A percentile compares a stretch with the other conserved stretches of the same genome.
Conservation (phyloP, 2,113 vertebrate genomes). For the Myotis brandtii region DNA sequence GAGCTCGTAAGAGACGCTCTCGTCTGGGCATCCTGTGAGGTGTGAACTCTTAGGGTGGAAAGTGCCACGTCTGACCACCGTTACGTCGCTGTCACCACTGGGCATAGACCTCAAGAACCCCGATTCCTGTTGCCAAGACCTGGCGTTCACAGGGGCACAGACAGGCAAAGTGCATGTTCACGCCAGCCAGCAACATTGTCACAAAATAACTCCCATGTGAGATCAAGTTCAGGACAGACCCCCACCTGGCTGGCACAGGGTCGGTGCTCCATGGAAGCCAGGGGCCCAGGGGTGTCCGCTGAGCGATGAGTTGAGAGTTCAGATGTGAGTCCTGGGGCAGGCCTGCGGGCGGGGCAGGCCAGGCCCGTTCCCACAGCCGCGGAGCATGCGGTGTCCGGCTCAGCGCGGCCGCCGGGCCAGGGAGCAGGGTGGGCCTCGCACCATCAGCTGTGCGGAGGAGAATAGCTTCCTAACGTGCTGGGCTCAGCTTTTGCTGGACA, state of each 20-base stretch:
- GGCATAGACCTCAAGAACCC: background rate
- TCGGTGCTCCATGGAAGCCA: background rate
- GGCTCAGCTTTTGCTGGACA: conserved; percentile 67
- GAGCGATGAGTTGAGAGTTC: background rate
- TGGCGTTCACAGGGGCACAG: background rate
- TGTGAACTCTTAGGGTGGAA: background rate
- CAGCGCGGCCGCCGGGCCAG: background rate
- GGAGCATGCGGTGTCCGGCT: too few relatives aligned
- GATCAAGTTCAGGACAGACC: background rate
- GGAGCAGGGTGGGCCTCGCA: background rate
- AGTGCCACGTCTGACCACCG: background rate
- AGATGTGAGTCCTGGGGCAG: background rate
- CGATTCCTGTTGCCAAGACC: background rate
- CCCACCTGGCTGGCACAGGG: background rate
- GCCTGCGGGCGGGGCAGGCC: background rate
- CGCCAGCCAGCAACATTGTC: background rate
- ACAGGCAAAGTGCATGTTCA: background rate
- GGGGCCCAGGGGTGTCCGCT: background rate
- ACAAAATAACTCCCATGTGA: background rate
- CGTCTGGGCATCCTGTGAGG: background rate
- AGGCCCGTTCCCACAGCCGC: background rate
- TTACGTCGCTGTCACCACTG: background rate
- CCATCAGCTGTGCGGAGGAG: background rate
- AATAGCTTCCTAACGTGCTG: conserved; percentile 30
- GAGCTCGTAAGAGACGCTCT: background rate